Conservation (phyloP, 2,888 invertebrate species). For the Drosophila emarginata region DNA sequence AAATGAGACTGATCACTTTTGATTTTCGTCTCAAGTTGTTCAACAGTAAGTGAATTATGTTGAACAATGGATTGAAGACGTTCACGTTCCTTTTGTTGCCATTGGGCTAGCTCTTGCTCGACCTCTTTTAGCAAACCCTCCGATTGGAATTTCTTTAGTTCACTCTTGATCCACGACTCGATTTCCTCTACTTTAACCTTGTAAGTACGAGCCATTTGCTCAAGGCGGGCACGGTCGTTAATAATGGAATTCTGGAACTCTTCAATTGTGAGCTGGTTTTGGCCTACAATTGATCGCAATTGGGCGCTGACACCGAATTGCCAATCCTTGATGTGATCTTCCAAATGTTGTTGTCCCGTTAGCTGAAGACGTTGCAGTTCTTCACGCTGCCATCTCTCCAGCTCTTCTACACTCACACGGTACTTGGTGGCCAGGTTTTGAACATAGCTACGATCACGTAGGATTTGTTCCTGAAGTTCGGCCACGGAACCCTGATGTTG, state of each 20-base stretch:
- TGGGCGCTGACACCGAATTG: conserved; percentile 74
- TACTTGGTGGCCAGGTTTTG: conserved; percentile 77
- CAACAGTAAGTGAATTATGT: conserved; percentile 76
- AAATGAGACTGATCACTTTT: conserved; percentile 78
- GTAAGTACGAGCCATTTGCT: conserved; percentile 76
- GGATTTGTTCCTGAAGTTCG: conserved; percentile 75
- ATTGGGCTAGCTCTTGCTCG: conserved; percentile 73
- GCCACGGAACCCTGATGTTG: conserved; percentile 79
- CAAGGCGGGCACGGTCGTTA: conserved; percentile 76
- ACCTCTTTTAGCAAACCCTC: conserved; percentile 79
- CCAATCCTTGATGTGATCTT: conserved; percentile 79
- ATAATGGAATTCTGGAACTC: conserved; percentile 79
- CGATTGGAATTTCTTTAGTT: conserved; percentile 76
- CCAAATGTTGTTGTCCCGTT: conserved; percentile 65
- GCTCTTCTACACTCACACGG: conserved; percentile 79
- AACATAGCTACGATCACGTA: conserved; percentile 75
- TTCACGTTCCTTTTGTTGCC: conserved; percentile 80
- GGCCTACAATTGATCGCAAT: conserved; percentile 70
- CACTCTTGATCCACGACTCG: conserved; percentile 79
- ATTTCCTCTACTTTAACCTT: conserved; percentile 80
- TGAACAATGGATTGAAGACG: conserved; percentile 74
- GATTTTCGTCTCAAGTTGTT: conserved; percentile 78
- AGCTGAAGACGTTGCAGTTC: conserved; percentile 78
- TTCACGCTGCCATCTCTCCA: conserved; percentile 80
- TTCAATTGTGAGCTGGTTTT: conserved; percentile 80